These are phyloP conservation scores for Myioborus miniatus DNA, from an alignment of 2,797 vertebrate genomes.

Conservation along the genomic window DNA sequence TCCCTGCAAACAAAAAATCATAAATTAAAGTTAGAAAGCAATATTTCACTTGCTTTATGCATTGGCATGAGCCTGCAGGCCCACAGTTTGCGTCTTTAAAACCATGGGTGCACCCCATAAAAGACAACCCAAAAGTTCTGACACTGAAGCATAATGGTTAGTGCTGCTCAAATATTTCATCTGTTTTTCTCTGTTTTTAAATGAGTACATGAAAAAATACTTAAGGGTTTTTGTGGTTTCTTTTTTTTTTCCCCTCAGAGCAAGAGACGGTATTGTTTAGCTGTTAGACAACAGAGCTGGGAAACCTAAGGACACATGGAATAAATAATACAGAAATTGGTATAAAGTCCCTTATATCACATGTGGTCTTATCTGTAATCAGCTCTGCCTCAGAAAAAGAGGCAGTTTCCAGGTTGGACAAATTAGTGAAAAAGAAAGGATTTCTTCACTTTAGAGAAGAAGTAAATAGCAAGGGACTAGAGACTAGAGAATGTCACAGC, in stretches of 20 bases:
- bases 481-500: not conserved
- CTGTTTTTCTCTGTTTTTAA: not conserved
- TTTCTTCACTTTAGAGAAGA: not conserved
- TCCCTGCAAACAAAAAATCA: conserved; percentile 19
- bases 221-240: not conserved
- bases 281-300: not conserved
- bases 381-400: not conserved
- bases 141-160: not conserved
- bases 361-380: not conserved
- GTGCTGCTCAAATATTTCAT: conserved; percentile 9
- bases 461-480: not conserved
- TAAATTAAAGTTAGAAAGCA: conserved; percentile 15
- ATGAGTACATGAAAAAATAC: not conserved
- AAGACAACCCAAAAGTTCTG: not conserved
- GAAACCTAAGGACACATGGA: not conserved
- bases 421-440: not conserved
- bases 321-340: not conserved
- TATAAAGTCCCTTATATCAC: not conserved
- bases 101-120: not conserved
- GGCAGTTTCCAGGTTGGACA: not conserved
- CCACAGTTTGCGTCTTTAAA: not conserved
- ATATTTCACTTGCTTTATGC: conserved; percentile 4
- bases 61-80: not conserved
- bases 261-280: conserved; percentile 13
- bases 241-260: not conserved